Conservation (phyloP, 2,888 invertebrate genomes). For the Leucania comma region DNA sequence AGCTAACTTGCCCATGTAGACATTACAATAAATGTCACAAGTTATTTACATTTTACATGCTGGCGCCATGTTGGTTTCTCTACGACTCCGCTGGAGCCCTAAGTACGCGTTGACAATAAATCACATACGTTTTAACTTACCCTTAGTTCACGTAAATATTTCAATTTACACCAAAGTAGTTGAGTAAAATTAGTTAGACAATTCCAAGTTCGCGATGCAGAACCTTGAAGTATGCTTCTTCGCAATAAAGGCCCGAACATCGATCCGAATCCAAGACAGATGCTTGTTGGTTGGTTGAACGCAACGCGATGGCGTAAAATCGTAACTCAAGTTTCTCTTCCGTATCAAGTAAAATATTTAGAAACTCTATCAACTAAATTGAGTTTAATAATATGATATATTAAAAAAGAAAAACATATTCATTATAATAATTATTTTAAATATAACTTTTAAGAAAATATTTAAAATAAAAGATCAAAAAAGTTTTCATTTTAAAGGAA, state of each 20-base stretch:
- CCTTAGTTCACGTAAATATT: conserved; percentile 88
- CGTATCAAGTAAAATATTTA: conserved; percentile 56
- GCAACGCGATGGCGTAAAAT: conserved; percentile 76
- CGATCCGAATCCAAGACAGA: conserved; percentile 91
- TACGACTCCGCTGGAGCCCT: conserved; percentile 83
- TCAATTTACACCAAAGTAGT: conserved; percentile 92
- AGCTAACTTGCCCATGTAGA: conserved; percentile 64
- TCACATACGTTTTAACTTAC: conserved; percentile 80
- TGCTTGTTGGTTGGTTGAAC: conserved; percentile 81
- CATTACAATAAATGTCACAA: conserved; percentile 79
- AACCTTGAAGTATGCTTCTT: conserved; percentile 92
- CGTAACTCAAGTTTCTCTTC: conserved; percentile 68
- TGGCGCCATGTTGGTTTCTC: conserved; percentile 89
- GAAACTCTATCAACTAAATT: conserved; percentile 7
- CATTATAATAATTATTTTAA: conserved; percentile 11
- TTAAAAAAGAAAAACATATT: conserved; percentile 41
- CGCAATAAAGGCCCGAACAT: conserved; percentile 92
- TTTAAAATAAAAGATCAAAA: conserved; percentile 50
- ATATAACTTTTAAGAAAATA: conserved; percentile 10
- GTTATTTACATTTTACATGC: conserved; percentile 89
- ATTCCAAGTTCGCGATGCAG: conserved; percentile 93
- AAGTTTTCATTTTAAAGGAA: conserved; percentile 62
- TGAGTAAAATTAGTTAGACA: conserved; percentile 91
- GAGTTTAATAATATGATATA: conserved; percentile 16
- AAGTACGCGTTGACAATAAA: conserved; percentile 72